Base-by-base conservation (phyloP, 2,888 invertebrate genomes). In the Drosophila buzzatii region DNA sequence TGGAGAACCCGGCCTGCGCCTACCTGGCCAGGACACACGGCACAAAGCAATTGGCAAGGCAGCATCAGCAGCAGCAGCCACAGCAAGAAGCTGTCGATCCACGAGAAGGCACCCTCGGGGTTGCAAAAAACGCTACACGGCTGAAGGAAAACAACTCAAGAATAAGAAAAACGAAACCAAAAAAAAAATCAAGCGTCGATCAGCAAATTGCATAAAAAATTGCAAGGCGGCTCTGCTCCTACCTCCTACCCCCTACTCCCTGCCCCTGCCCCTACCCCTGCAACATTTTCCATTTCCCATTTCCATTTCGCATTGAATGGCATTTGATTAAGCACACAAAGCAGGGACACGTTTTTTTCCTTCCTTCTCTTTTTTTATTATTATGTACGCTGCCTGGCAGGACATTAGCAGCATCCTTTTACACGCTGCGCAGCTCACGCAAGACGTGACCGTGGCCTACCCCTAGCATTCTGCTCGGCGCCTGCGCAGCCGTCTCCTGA, bases 361-460 rank as follows among this genome's bases (percentile, higher is more conserved):
- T 31, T 31, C 3, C 3, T 23, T 12, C 52, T 49, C 12, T 58
- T 47, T 33, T 31, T 37, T 61, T 62, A 51, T 52, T 61, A 53
- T 61, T 57, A 56, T 55, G 69, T 70, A 53, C 42, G 55, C 41
- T 18, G 41, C 55, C 55, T 58, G 73, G 72, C 73, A 85, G 82
- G 84, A 90, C 91, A 91, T 91, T 91, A 91, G 91, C 90, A 91
- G 91, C 91, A 91, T 91, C 91, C 89, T 91, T 91, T 87, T 91
- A 80, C 80, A 82, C 70, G 79, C 67, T 76, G 49, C 41, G 51
- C 51, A 51, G 51, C 51, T 51, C 51, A 57, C 53, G 73, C 74
- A 79, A 69, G 76, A 76, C 76, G 63, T 57, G 41, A 71, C 63
- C 75, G 75, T 66, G 67, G 35, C 56, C 49, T 58, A 35, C 45